Evolutionary conservation across 1,140 invertebrate genomes (phyloP).

Genomic region (Mesaphorura yosii): DNA sequence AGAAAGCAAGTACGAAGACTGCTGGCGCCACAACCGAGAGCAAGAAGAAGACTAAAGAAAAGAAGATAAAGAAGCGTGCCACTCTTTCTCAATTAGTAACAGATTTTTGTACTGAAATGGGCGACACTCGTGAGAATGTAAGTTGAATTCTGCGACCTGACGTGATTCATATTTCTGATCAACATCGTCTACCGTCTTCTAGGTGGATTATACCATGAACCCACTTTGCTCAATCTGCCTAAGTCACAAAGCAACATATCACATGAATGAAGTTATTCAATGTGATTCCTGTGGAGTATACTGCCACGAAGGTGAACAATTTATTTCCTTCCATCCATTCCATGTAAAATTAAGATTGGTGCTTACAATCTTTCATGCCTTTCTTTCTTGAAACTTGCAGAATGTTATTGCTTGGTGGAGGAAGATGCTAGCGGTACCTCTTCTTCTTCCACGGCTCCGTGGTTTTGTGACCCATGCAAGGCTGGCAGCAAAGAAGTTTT

Average conservation of each 20-base stretch:
- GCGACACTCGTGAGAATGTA: constrained; percentile 16
- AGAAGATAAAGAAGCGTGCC: constrained; percentile 2
- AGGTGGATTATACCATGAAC: constrained; percentile 37
- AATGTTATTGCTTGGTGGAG: constrained; percentile 88
- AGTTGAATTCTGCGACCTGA: neutral
- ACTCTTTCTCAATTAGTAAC: neutral
- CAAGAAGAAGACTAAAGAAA: neutral
- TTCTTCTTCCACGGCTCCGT: constrained; percentile 85
- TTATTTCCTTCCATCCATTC: too few relatives aligned
- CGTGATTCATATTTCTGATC: neutral
- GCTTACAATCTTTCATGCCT: neutral
- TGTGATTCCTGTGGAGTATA: constrained; percentile 92
- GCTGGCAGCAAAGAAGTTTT: constrained; percentile 71
- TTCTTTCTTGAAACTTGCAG: constrained; percentile 5
- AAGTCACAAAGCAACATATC: constrained; percentile 81
- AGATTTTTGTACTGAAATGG: constrained; percentile 1
- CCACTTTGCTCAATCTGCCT: constrained; percentile 88
- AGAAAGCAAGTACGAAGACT: neutral
- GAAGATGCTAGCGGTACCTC: constrained; percentile 83
- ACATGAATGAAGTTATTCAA: constrained; percentile 90
- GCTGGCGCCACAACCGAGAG: neutral
- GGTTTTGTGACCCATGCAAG: constrained; percentile 97
- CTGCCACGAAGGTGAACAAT: constrained; percentile 93
- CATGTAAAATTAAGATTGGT: constrained; percentile 1
- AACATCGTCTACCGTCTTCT: neutral